A percentile compares a stretch with the other conserved stretches of the same genome.
Evolutionary conservation across 2,797 vertebrate genomes (phyloP).

Genomic region (Lutjanus campechanus): DNA sequence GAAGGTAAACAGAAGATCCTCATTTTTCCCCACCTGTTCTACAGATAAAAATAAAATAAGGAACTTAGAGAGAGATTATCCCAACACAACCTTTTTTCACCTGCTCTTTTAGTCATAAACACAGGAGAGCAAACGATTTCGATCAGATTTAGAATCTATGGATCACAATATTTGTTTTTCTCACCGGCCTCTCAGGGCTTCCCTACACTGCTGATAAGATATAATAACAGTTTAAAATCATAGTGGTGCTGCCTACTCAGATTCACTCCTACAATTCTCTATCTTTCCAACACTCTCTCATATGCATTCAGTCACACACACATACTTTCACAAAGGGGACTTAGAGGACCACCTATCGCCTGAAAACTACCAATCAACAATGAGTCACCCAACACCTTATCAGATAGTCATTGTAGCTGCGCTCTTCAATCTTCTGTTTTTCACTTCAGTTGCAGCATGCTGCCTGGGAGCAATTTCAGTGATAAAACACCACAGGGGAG

Average conservation of each 20-base stretch:
- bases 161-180: too few relatives aligned
- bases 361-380: constrained; percentile 69
- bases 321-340: constrained; percentile 36
- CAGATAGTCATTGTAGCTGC: constrained; percentile 58
- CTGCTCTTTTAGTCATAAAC: too few relatives aligned
- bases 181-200: too few relatives aligned
- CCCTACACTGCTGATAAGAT: not conserved
- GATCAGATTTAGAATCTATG: too few relatives aligned
- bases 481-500: constrained; percentile 67
- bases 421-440: constrained; percentile 57
- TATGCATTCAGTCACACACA: constrained; percentile 33
- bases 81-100: too few relatives aligned
- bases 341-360: constrained; percentile 35
- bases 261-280: constrained; percentile 23
- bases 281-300: constrained; percentile 12
- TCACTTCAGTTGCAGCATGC: constrained; percentile 39
- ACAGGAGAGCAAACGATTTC: too few relatives aligned
- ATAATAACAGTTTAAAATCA: constrained; percentile 10
- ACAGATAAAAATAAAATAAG: too few relatives aligned
- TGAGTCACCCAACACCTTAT: constrained; percentile 72
- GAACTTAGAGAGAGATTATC: too few relatives aligned
- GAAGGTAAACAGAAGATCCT: too few relatives aligned
- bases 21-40: too few relatives aligned
- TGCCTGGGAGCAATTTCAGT: constrained; percentile 59
- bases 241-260: constrained; percentile 1